A percentile compares a stretch with the other conserved stretches of the same genome.
phyloP scores from a whole-genome alignment of 2,113 vertebrate species.

The Cephalopterus ornatus region DNA sequence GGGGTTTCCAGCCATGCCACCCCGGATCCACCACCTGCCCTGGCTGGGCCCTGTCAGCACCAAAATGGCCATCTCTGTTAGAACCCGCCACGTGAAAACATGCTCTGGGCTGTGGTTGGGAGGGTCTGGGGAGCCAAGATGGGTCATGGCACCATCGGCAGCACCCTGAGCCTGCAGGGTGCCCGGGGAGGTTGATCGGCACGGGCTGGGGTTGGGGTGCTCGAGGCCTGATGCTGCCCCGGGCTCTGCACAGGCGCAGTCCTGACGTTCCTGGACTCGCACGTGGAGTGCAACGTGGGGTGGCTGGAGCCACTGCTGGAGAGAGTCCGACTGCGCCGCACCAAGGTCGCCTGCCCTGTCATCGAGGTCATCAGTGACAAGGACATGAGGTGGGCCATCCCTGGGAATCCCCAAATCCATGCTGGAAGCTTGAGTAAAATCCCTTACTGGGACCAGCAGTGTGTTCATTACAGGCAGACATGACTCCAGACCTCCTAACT shows the following conservation, averaged over 20 bases:
- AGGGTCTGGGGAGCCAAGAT: background rate
- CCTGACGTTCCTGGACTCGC: conserved; percentile 95
- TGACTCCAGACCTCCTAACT: rapidly evolving
- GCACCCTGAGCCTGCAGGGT: rapidly evolving
- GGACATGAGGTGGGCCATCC: conserved; percentile 85
- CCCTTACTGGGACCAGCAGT: rapidly evolving
- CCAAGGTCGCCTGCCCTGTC: conserved; percentile 92
- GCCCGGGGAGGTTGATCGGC: rapidly evolving
- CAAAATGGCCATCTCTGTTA: rapidly evolving
- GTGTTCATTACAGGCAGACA: rapidly evolving
- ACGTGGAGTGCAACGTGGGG: conserved; percentile 94
- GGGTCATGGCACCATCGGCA: rapidly evolving
- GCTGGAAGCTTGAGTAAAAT: rapidly evolving
- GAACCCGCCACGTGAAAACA: background rate
- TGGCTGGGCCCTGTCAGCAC: rapidly evolving
- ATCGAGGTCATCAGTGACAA: conserved; percentile 97
- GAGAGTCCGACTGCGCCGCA: conserved; percentile 80
- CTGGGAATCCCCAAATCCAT: rapidly evolving
- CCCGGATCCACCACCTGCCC: background rate
- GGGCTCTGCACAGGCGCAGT: conserved; percentile 78
- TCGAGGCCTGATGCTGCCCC: background rate
- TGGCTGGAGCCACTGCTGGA: conserved; percentile 96
- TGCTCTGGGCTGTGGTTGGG: background rate
- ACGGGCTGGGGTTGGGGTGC: rapidly evolving
- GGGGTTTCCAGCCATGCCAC: rapidly evolving